These are phyloP conservation scores for Drosophila ironensis DNA, from an alignment of 1,140 invertebrate genomes.

Conservation along the genomic window DNA sequence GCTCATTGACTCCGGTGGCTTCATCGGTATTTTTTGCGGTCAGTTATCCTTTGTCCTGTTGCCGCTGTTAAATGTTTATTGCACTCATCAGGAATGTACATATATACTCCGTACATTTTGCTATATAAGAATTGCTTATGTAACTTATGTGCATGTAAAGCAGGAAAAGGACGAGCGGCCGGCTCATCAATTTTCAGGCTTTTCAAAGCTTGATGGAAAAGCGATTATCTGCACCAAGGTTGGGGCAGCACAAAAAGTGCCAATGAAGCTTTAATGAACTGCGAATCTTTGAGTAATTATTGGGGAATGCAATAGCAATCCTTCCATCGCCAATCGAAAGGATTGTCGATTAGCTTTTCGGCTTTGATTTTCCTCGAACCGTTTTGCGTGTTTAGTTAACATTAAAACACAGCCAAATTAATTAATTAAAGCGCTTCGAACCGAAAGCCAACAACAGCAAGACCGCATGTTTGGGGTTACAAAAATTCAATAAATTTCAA, in stretches of 20 bases:
- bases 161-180: background rate
- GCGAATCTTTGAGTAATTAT: no score
- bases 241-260: background rate
- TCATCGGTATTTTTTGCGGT: slow-evolving; percentile 9
- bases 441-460: slow-evolving; percentile 6
- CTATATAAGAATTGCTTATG: no score
- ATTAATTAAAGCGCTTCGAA: slow-evolving; percentile 71
- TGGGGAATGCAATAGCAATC: background rate
- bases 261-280: no score
- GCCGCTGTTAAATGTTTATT: slow-evolving; percentile 65
- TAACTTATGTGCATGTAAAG: no score
- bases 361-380: slow-evolving; percentile 23
- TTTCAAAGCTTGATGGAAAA: background rate
- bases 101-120: no score
- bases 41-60: slow-evolving; percentile 56
- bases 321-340: no score
- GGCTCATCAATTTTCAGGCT: slow-evolving; percentile 57
- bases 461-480: background rate
- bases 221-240: background rate
- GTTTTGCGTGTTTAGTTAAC: slow-evolving; percentile 49
- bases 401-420: slow-evolving; percentile 73
- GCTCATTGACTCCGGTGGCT: slow-evolving; percentile 60
- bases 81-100: background rate
- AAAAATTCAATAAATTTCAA: slow-evolving; percentile 54
- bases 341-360: background rate